Base-by-base conservation (phyloP, 1,140 invertebrate genomes). In the Asobara japonica region DNA sequence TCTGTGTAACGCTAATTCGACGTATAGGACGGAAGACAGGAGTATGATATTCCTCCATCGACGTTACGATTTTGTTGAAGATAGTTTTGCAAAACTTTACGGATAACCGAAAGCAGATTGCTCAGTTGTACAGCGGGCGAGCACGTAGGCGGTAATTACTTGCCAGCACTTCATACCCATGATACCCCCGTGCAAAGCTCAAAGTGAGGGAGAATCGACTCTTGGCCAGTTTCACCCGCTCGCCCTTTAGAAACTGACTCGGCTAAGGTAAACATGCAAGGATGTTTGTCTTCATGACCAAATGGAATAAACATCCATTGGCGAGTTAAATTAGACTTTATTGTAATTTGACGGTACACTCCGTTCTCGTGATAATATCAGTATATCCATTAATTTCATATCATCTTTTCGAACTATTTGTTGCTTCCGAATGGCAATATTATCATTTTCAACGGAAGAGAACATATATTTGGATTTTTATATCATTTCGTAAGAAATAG, bases 71-170 rank as follows among this genome's bases (percentile, higher is more conserved):
- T 62, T 64, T 29, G 69, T 71, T 65, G 13, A 10, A 10, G 20
- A 56, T 65, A 71, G 27, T 71, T 71, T 65, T n/a, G n/a, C n/a
- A n/a, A n/a, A n/a, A n/a, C 27, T 27, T 56, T 27, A 65, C 62
- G 13, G 41, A 25, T 61, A 69, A 51, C 60, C 41, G n/a, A 45
- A 22, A 64, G 48, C 38, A 65, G 62, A 71, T 71, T 65, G 69
- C 61, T 71, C 62, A n/a, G 51, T 18, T 64, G 61, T 29, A 8
- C n/a, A 18, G 61, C 38, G 65, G 31, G 41, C 62, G 4, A 71
- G 45, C 62, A 71, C 69, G 41, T 71, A 65, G 62, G 62, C 36
- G 65, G 69, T 71, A 65, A 71, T 71, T 65, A 71, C 69, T 65
- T 45, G 62, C 27, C 22, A n/a, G 48, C 56, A 31, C 31, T 33